Base-by-base conservation (phyloP, 2,888 invertebrate genomes). In the Biston betularia region DNA sequence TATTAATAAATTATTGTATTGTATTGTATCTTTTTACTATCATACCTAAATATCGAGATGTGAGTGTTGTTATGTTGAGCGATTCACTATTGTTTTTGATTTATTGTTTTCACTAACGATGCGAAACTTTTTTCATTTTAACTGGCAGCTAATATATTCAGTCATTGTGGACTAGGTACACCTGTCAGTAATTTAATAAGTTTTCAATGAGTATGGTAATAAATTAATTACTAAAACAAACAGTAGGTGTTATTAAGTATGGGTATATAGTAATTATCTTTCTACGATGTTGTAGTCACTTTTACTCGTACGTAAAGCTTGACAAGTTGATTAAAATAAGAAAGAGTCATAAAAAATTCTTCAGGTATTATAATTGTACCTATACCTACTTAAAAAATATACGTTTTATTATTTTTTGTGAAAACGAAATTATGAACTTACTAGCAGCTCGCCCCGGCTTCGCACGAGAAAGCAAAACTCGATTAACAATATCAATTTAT, bases 241-340 rank as follows among this genome's bases (percentile, higher is more conserved):
- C 52, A 63, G 38, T 46, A 34, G 38, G 35, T 15, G 12, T 24
- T 24, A 24, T 24, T 24, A 24, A 24, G 24, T 24, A 8, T 35
- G n/a, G n/a, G n/a, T n/a, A n/a, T n/a, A n/a, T n/a, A n/a, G 10
- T 52, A 58, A 11, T n/a, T 35, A 49, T 49, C 40, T 40, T 9
- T 48, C 14, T 45, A 24, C 3, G 24, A 24, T 24, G 24, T 24
- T 24, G 24, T 24, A 24, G 24, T 24, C 24, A 24, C 58, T 63
- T 63, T 63, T 57, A 46, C 52, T 53, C 40, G 34, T 6, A 35
- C 24, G 38, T 14, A 10, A 52, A 11, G 54, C 24, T 64, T 64
- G 64, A 64, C 64, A 64, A 54, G 58, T 40, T 48, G 54, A 64
- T 64, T 64, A 58, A 44, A 52, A 57, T 38, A 9, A 52, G 15